Evolutionary conservation across 2,797 vertebrate species (phyloP).

Genomic region (Cacajao melanocephalus): DNA sequence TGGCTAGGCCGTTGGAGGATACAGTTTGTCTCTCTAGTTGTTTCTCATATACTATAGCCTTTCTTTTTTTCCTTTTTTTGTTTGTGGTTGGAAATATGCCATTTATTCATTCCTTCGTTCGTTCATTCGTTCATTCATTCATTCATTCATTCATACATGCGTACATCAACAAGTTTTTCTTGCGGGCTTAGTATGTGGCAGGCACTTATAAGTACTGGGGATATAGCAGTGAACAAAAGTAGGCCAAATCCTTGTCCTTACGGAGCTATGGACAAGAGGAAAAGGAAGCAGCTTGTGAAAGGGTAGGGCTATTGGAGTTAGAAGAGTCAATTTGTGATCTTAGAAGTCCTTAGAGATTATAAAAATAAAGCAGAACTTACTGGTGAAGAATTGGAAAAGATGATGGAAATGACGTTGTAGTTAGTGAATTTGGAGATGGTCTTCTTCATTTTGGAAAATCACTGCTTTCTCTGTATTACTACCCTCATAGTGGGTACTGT

Average conservation of each 20-base stretch:
- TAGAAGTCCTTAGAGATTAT: neutral
- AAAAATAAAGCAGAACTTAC: constrained; percentile 14
- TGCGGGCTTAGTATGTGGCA: neutral
- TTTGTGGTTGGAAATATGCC: neutral
- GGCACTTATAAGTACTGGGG: neutral
- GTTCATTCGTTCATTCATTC: neutral
- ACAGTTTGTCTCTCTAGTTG: neutral
- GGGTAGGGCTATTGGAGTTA: neutral
- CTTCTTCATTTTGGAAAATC: neutral
- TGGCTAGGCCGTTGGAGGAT: neutral
- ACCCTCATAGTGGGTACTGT: neutral
- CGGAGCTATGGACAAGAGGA: neutral
- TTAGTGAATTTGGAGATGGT: neutral
- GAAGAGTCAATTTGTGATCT: neutral
- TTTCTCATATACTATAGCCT: neutral
- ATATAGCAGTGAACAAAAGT: neutral
- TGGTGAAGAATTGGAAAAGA: neutral
- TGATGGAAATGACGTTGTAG: neutral
- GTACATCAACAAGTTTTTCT: neutral
- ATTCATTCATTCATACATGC: neutral
- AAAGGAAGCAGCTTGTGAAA: neutral
- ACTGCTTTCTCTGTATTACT: neutral
- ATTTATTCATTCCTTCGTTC: neutral
- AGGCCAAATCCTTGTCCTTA: neutral
- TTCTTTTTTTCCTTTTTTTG: neutral